Conservation (phyloP, 2,113 vertebrate species). For the Bostrychus sinensis region DNA sequence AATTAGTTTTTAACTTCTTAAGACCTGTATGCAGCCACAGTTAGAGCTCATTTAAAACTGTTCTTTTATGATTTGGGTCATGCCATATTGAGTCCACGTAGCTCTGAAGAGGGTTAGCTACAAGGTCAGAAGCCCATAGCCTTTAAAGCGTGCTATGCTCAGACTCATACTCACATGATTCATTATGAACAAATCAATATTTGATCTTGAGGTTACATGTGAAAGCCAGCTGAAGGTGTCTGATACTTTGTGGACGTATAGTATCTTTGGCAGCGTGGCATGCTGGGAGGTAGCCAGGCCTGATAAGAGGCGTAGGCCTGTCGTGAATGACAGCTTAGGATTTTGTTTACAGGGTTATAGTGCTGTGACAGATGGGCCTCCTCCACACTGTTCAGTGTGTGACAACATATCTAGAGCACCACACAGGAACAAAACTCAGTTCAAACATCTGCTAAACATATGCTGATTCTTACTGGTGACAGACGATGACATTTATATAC, state of each 20-base stretch:
- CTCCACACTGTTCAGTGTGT: slow-evolving; percentile 60
- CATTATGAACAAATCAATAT: slow-evolving; percentile 45
- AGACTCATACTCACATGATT: slow-evolving; percentile 18
- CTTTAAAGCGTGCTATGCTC: slow-evolving; percentile 17
- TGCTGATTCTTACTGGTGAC: slow-evolving; percentile 3
- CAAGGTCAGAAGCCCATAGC: slow-evolving; percentile 46
- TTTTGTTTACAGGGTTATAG: slow-evolving; percentile 56
- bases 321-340: slow-evolving; percentile 65
- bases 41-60: slow-evolving; percentile 16
- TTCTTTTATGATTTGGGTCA: slow-evolving; percentile 5
- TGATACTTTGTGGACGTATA: neutral
- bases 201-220: slow-evolving; percentile 24
- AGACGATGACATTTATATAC: neutral
- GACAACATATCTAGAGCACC: slow-evolving; percentile 59
- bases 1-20: neutral
- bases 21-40: neutral
- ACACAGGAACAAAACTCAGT: slow-evolving; percentile 32
- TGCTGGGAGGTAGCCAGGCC: slow-evolving; percentile 21
- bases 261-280: neutral
- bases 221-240: too few species aligned
- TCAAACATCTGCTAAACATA: slow-evolving; percentile 28
- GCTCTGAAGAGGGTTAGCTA: neutral
- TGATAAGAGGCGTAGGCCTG: slow-evolving; percentile 35
- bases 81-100: slow-evolving; percentile 6
- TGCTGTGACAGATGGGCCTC: slow-evolving; percentile 67